These are phyloP conservation scores for Alethe diademata DNA, from an alignment of 2,113 vertebrate genomes.

Conservation along the genomic window DNA sequence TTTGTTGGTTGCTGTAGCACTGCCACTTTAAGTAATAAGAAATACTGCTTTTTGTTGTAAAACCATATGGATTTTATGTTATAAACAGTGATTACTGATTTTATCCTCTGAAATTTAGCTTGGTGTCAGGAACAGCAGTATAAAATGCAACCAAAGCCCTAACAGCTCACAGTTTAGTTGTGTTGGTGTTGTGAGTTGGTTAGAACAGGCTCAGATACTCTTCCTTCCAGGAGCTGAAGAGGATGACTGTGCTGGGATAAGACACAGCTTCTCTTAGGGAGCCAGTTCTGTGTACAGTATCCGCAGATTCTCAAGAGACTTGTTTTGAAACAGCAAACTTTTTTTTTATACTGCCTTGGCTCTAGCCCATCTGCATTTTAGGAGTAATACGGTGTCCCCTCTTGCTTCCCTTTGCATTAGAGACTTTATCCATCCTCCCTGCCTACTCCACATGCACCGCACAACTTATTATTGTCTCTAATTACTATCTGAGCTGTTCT, in stretches of 20 bases:
- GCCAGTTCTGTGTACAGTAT: neutral
- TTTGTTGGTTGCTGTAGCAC: neutral
- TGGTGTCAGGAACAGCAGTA: neutral
- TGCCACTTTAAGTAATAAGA: neutral
- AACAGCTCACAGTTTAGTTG: neutral
- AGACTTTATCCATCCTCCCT: neutral
- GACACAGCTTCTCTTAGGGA: neutral
- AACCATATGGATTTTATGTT: neutral
- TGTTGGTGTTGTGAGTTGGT: neutral
- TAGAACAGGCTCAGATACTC: neutral
- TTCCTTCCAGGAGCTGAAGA: neutral
- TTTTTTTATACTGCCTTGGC: neutral
- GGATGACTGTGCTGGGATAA: neutral
- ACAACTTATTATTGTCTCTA: neutral
- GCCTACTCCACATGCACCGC: neutral
- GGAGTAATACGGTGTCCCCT: neutral
- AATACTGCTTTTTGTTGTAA: neutral
- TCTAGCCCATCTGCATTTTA: fast-evolving
- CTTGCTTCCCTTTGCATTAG: neutral
- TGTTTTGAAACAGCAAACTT: fast-evolving
- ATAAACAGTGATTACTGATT: neutral
- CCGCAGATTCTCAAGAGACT: neutral
- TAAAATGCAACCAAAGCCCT: neutral
- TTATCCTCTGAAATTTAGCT: neutral
- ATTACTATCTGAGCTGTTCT: constrained; percentile 21